Conservation (phyloP, 2,888 invertebrate species). For the Petrolisthes manimaculis region DNA sequence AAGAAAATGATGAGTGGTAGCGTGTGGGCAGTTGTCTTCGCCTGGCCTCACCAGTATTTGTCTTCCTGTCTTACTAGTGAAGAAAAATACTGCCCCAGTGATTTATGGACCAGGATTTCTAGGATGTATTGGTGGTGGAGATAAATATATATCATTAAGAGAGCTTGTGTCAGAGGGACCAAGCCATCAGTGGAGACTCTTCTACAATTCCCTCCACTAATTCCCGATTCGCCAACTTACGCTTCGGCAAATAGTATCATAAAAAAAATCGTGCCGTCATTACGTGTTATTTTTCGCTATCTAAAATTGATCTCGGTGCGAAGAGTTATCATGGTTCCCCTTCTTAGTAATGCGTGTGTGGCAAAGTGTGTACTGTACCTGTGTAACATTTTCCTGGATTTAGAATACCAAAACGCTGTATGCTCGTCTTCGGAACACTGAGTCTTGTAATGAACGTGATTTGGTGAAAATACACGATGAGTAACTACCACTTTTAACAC, state of each 20-base stretch:
- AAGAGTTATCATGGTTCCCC: too few species aligned
- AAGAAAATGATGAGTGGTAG: slow-evolving; percentile 36
- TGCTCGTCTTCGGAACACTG: too few species aligned
- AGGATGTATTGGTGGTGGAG: slow-evolving; percentile 43
- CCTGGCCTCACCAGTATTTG: slow-evolving; percentile 38
- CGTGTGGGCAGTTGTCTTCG: slow-evolving; percentile 45
- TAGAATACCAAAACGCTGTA: too few species aligned
- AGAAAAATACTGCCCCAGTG: slow-evolving; percentile 40
- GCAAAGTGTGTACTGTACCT: too few species aligned
- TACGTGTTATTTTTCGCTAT: too few species aligned
- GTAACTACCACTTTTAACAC: background rate
- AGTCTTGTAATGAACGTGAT: too few species aligned
- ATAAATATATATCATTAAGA: slow-evolving; percentile 46
- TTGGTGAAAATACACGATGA: too few species aligned
- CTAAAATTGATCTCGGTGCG: too few species aligned
- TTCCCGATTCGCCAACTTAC: background rate
- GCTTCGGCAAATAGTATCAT: background rate
- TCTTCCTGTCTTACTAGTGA: slow-evolving; percentile 48
- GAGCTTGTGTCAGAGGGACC: slow-evolving; percentile 28
- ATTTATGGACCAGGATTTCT: slow-evolving; percentile 46
- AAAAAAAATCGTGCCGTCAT: too few species aligned
- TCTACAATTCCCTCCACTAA: background rate
- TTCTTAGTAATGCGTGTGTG: too few species aligned
- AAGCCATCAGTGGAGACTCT: background rate
- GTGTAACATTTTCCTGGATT: too few species aligned